Percentiles rank a stretch among this genome's conserved stretches.
phyloP scores from a whole-genome alignment of 2,113 vertebrate genomes.

The Gymnobelideus leadbeateri region DNA sequence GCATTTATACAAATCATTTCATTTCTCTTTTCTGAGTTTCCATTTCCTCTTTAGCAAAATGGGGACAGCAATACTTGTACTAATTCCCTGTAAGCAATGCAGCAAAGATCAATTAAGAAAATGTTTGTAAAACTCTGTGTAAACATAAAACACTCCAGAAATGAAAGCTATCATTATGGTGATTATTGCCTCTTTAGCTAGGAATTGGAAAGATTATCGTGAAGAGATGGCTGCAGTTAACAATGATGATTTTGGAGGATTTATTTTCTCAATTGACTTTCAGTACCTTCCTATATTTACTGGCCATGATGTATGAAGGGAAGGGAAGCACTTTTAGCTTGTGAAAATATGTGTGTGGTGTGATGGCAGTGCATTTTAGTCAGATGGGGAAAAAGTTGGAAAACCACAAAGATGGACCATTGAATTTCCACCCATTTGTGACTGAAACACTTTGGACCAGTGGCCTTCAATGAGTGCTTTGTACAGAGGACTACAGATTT shows the following conservation, averaged over 20 bases:
- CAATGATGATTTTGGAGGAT: background rate
- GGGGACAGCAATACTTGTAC: background rate
- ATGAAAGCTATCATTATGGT: background rate
- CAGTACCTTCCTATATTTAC: background rate
- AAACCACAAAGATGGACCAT: constrained; percentile 13
- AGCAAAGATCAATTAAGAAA: background rate
- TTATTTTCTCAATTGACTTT: background rate
- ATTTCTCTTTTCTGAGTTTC: background rate
- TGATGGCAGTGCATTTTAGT: background rate
- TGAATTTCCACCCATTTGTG: background rate
- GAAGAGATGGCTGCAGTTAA: background rate
- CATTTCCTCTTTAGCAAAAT: background rate
- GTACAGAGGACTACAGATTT: background rate
- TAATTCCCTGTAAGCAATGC: background rate
- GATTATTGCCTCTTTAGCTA: constrained; percentile 16
- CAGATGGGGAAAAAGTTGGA: background rate
- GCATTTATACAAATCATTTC: background rate
- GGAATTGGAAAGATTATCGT: background rate
- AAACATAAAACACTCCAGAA: background rate
- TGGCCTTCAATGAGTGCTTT: background rate
- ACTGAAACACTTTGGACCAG: background rate
- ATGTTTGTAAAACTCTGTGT: background rate
- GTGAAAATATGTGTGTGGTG: background rate
- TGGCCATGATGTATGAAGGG: background rate
- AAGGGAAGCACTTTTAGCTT: constrained; percentile 1